Percentiles rank a stretch among this genome's conserved stretches.
Evolutionary conservation across 2,113 vertebrate species (phyloP).

Genomic region (Paramormyrops kingsleyae): DNA sequence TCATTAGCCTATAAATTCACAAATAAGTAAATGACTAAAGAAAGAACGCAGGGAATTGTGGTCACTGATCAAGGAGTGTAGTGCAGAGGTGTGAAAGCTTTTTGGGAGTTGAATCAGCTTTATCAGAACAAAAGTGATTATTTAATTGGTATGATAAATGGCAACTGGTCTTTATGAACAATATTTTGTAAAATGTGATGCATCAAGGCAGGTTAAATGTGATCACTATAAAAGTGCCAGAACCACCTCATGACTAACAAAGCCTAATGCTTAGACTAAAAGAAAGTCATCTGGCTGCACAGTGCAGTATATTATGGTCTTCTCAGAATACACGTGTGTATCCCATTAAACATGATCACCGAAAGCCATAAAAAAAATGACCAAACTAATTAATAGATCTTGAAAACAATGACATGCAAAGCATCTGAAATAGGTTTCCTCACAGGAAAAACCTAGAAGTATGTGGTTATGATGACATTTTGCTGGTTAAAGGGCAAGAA

Average conservation of each 20-base stretch:
- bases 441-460: background rate
- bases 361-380: background rate
- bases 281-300: background rate
- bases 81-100: background rate
- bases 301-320: background rate
- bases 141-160: background rate
- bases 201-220: background rate
- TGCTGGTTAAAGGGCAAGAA: background rate
- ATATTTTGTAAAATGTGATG: background rate
- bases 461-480: background rate
- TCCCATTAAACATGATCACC: background rate
- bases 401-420: background rate
- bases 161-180: background rate
- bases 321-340: background rate
- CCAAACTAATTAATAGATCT: background rate
- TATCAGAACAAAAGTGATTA: background rate
- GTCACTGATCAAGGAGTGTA: background rate
- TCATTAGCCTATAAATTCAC: background rate
- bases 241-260: background rate
- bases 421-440: background rate
- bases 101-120: background rate
- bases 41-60: background rate
- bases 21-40: background rate
- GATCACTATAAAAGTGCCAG: background rate
- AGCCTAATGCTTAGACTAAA: background rate